A percentile compares a stretch with the other conserved stretches of the same genome.
Conservation (phyloP, 2,888 invertebrate genomes). For the Catocala nupta region DNA sequence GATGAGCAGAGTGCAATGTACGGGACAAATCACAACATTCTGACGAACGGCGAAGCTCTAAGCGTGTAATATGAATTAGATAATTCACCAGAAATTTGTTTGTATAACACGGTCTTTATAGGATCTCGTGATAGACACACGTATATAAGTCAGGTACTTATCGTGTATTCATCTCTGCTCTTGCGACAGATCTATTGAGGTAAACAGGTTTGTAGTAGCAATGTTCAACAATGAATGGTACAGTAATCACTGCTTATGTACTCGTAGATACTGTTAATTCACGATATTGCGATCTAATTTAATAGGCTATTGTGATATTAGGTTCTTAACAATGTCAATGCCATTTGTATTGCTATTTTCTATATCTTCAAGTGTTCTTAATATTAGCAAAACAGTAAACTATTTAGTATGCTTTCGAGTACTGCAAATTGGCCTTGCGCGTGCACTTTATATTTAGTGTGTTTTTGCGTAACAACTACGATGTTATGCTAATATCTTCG, state of each 20-base stretch:
- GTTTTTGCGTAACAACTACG: slow-evolving; percentile 20
- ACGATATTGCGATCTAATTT: slow-evolving; percentile 35
- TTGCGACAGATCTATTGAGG: slow-evolving; percentile 14
- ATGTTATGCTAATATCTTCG: slow-evolving; percentile 37
- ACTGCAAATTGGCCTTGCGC: slow-evolving; percentile 10
- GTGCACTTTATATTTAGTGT: slow-evolving; percentile 7
- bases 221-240: slow-evolving; percentile 29
- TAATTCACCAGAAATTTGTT: slow-evolving; percentile 8
- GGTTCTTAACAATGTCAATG: slow-evolving; percentile 17
- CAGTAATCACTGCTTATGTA: slow-evolving; percentile 24
- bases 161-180: slow-evolving; percentile 11
- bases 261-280: slow-evolving; percentile 40
- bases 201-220: slow-evolving; percentile 32
- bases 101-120: slow-evolving; percentile 10
- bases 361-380: slow-evolving; percentile 12
- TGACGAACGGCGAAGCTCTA: slow-evolving; percentile 24
- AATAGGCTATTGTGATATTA: slow-evolving; percentile 35
- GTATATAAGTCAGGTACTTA: slow-evolving; percentile 5
- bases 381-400: slow-evolving; percentile 1
- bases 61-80: slow-evolving; percentile 16
- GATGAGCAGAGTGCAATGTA: slow-evolving; percentile 67
- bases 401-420: slow-evolving; percentile 3
- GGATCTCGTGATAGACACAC: slow-evolving; percentile 4
- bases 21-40: slow-evolving; percentile 62
- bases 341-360: slow-evolving; percentile 11